Evolutionary conservation across 2,113 vertebrate species (phyloP), one percentile per base, ranked within the genome.

Genomic region (Pogona vitticeps): DNA sequence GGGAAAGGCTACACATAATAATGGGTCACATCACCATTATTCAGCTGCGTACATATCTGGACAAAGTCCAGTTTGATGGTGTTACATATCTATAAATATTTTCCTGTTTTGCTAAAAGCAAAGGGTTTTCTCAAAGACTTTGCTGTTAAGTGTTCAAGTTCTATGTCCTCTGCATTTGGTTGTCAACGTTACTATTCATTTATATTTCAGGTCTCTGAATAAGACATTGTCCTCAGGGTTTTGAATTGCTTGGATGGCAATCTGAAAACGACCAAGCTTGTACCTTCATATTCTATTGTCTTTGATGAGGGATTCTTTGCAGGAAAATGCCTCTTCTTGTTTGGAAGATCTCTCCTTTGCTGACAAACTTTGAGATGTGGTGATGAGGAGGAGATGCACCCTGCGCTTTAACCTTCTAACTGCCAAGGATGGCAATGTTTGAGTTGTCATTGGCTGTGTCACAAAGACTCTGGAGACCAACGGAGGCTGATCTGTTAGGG

Each of bases 231-330:
- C 94, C 94, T 94, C 92, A 0, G 94, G 95, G 92, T 93, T 94
- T 94, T 93, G 88, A 88, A 91, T 95, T 0, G 58, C 93, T 91
- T 94, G 91, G 93, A 93, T 89, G 91, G 80, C 88, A 91, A 88
- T 86, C 88, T 94, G 80, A 91, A 90, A 88, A 92, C 86, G 61
- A 85, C 71, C 67, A 86, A 93, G 88, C 88, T 82, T 40, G 20
- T 91, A 93, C 93, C 92, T 95, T 95, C 93, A 94, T 91, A 86
- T 94, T 92, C 88, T 95, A 93, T 95, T 95, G 95, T 94, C 93
- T 94, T 93, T 95, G 93, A 95, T 95, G 94, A 77, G 88, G 88
- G 73, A 88, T 90, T 94, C 93, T 94, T 87, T 93, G 90, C 88
- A 86, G 76, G 72, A 80, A 76, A 89, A 80, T 94, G 95, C 94